Evolutionary conservation across 2,888 invertebrate species (phyloP), one percentile per base, ranked within the genome.

Genomic region (Volucella bombylans): DNA sequence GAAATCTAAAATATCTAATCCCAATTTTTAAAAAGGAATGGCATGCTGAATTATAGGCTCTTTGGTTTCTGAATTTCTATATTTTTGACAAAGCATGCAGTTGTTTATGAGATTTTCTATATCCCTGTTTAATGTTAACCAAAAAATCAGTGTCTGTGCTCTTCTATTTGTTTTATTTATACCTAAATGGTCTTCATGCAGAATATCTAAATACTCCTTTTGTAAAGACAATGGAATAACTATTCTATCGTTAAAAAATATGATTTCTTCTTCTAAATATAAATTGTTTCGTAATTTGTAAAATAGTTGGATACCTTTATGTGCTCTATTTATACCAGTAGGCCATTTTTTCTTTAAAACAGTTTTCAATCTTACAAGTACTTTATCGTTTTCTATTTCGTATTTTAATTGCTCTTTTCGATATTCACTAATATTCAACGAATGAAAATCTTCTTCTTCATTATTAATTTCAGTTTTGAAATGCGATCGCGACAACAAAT

Each of bases 1-100:
- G 23, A 83, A 73, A n/a, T 62, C 54, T 73, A 86, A 86, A 71
- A 88, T 87, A 50, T 87, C 86, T 74, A 90, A 87, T 83, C 89
- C 89, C 10, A 64, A 0, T 45, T 72, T 62, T 47, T 39, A 47
- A 54, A 72, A 72, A 11, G 61, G 61, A 23, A 23, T 23, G 18
- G 2, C 18, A 23, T 23, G 18, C 18, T 23, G 18, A 23, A 23
- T 23, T 23, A 23, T 3, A 3, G 18, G 18, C 18, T 23, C 18
- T 23, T 23, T 23, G 18, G 18, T 23, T 23, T 3, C 18, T 23
- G 18, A 23, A 23, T 23, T 23, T 23, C 18, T 23, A 23, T 31
- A 14, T 4, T 8, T 57, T 14, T 11, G 57, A 15, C 6, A 41
- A 39, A 45, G 18, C 18, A 23, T 23, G 18, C 18, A 23, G 18